Conservation (phyloP, 2,113 vertebrate species). For the Sphyrna mokarran region DNA sequence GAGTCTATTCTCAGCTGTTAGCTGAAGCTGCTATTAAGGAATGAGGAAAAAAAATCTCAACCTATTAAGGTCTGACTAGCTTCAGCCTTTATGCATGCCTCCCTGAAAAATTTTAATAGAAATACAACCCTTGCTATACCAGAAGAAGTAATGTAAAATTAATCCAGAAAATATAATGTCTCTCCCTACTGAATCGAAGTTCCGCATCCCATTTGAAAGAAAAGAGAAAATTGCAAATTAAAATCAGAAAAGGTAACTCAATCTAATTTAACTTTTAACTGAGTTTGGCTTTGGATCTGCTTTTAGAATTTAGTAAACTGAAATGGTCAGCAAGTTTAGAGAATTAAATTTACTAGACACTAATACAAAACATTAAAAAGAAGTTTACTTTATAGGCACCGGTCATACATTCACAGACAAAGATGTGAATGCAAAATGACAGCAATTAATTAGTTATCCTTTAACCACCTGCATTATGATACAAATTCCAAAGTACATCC, state of each 20-base stretch:
- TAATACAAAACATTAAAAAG: neutral
- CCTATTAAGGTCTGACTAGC: conserved; percentile 43
- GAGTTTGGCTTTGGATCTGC: neutral
- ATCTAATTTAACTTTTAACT: neutral
- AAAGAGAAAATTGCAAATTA: neutral
- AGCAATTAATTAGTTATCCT: neutral
- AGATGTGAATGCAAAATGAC: neutral
- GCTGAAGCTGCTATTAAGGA: conserved; percentile 62
- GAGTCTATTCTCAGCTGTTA: conserved; percentile 69
- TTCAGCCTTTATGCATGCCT: conserved; percentile 42
- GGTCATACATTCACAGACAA: neutral
- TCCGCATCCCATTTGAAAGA: neutral
- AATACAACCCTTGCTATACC: neutral
- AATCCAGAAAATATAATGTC: neutral
- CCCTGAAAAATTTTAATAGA: neutral
- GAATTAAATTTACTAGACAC: neutral
- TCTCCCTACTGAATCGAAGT: neutral
- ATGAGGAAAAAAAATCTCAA: conserved; percentile 46
- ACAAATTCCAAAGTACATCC: neutral
- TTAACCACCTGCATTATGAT: neutral
- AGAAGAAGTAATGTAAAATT: neutral
- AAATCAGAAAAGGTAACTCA: neutral
- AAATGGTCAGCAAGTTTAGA: neutral
- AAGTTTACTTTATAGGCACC: neutral
- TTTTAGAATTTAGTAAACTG: neutral